Percentiles rank a stretch among this genome's conserved stretches.
These are phyloP conservation scores for Guaruba guarouba DNA, from an alignment of 2,113 vertebrate species.

Conservation along the genomic window DNA sequence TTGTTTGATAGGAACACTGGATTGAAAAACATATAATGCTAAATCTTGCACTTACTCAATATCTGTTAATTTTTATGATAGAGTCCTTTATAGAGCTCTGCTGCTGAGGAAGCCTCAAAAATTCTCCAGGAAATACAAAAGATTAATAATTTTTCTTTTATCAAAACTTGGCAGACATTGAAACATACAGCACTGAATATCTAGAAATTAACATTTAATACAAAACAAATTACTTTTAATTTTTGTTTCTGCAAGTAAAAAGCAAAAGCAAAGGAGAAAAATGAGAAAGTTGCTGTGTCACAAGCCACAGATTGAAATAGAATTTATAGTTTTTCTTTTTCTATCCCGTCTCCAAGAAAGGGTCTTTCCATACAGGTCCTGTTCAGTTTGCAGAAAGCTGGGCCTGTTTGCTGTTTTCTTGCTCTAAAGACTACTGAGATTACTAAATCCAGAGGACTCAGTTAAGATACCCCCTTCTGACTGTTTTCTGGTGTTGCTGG, in stretches of 20 bases:
- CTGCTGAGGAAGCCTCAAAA: neutral
- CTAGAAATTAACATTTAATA: conserved; percentile 5
- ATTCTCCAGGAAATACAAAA: neutral
- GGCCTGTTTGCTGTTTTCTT: neutral
- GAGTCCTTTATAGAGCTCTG: neutral
- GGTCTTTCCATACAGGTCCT: neutral
- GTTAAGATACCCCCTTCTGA: neutral
- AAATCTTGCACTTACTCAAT: neutral
- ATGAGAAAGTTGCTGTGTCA: neutral
- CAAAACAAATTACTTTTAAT: neutral
- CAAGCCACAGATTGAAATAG: neutral
- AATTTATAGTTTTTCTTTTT: neutral
- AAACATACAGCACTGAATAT: neutral
- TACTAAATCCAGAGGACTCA: neutral
- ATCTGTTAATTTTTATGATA: neutral
- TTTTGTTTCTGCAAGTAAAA: neutral
- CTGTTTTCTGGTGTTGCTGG: neutral
- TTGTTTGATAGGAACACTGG: neutral
- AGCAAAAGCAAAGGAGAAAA: conserved; percentile 16
- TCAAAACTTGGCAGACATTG: neutral
- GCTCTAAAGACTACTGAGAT: neutral
- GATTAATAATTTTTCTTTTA: neutral
- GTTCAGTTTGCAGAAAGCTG: neutral
- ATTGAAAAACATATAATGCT: neutral
- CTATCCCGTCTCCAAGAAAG: neutral